Evolutionary conservation across 2,113 vertebrate species (phyloP), one percentile per base, ranked within the genome.

Genomic region (Pristiophorus japonicus): DNA sequence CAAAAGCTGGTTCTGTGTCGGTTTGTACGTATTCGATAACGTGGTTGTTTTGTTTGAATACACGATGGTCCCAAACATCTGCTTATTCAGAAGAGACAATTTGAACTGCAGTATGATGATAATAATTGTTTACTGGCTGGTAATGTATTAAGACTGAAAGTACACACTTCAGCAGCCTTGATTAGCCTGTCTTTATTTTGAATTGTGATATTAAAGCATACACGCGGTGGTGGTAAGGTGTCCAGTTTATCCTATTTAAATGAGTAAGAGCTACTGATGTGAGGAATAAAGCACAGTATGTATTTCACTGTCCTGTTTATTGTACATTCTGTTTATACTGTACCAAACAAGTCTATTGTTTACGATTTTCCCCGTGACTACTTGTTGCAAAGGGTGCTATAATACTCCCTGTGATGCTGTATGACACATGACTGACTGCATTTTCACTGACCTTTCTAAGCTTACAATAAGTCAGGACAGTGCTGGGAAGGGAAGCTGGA

Each of bases 241-340:
- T 51, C 45, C 42, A 73, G 42, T 94, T 66, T 67, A 67, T 70
- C 38, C 63, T 34, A 67, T 67, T 94, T 42, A 94, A 65, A n/a
- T 59, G 51, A 90, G 27, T 66, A 93, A 66, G 63, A 94, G n/a
- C 38, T 67, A 94, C 38, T 94, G 20, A 94, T 47, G 38, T 94
- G 92, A 27, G 38, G 92, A 94, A 94, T 94, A 94, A 94, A 70
- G 93, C 66, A 94, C 93, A 73, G 18, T 67, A 70, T 94, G 92
- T 94, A 66, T 67, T 94, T 65, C 20, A 30, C 63, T 94, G 65
- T 67, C 14, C 38, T 94, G 93, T 94, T 70, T 94, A 94, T 94
- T 70, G 93, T 94, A 94, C 93, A 94, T 70, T 94, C 63, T 67
- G 63, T 67, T 66, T 94, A 94, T 27, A 94, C 42, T 94, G 45